Percentiles rank a stretch among this genome's conserved stretches.
Evolutionary conservation across 2,888 invertebrate species (phyloP).

Genomic region (Camptogramma bilineatum): DNA sequence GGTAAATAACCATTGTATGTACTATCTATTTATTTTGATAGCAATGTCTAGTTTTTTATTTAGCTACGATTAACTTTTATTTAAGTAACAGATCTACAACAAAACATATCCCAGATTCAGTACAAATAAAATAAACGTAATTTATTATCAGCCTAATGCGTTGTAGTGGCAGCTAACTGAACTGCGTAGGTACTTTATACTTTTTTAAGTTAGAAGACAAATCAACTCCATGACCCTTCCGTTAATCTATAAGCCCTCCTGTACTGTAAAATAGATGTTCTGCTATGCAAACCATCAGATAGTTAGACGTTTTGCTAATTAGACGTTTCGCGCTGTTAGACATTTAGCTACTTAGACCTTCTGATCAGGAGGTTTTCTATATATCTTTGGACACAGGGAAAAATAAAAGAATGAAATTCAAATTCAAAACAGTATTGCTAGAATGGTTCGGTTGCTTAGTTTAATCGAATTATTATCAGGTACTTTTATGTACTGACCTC

Average conservation of each 20-base stretch:
- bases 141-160: constrained; percentile 1
- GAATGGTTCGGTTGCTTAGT: neutral
- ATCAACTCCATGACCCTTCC: constrained; percentile 23
- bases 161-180: constrained; percentile 4
- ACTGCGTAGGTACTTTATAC: constrained; percentile 8
- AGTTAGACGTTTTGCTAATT: too few species aligned
- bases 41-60: constrained; percentile 11
- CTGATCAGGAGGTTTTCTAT: too few species aligned
- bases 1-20: constrained; percentile 23
- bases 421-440: neutral
- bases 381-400: too few species aligned
- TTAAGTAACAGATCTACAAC: neutral
- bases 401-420: neutral
- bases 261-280: too few species aligned
- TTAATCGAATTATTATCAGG: too few species aligned
- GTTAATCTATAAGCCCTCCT: neutral
- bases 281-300: too few species aligned
- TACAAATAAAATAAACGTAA: constrained; percentile 12
- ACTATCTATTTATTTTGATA: constrained; percentile 25
- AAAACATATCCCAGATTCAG: neutral
- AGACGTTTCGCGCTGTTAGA: too few species aligned
- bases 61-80: constrained; percentile 2
- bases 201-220: constrained; percentile 13
- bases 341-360: too few species aligned
- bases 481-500: too few species aligned